These are phyloP conservation scores for Schizopygopsis pylzovi DNA, from an alignment of 2,797 vertebrate genomes.

Conservation along the genomic window DNA sequence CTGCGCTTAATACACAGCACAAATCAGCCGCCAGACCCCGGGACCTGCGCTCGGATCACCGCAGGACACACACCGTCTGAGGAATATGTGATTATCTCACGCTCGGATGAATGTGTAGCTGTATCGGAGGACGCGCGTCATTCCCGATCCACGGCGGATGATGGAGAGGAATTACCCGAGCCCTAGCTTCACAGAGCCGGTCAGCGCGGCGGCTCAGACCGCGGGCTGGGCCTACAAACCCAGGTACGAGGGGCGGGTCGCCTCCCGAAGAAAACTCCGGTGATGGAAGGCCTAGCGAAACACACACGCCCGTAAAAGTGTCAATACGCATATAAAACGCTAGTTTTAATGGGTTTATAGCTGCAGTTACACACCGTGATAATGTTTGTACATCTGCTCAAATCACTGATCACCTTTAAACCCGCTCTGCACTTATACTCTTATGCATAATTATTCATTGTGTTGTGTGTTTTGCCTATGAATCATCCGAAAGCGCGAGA, in stretches of 20 bases:
- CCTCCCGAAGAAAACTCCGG: constrained; percentile 80
- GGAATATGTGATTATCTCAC: constrained; percentile 67
- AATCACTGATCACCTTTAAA: constrained; percentile 8
- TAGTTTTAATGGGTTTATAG: background rate
- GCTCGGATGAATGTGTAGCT: constrained; percentile 74
- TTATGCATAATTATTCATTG: background rate
- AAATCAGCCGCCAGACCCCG: constrained; percentile 52
- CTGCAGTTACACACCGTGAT: background rate
- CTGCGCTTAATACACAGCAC: constrained; percentile 57
- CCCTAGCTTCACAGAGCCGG: constrained; percentile 88
- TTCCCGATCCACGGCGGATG: constrained; percentile 79
- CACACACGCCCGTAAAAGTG: constrained; percentile 30
- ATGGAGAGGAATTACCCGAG: constrained; percentile 96
- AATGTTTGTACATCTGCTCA: background rate
- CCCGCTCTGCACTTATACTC: background rate
- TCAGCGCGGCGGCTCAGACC: constrained; percentile 86
- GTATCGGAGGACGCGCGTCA: constrained; percentile 74
- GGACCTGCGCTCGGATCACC: constrained; percentile 50
- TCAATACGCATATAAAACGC: constrained; percentile 9
- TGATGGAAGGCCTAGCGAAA: constrained; percentile 82
- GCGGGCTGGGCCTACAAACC: constrained; percentile 88
- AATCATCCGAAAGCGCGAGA: background rate
- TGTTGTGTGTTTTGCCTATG: background rate
- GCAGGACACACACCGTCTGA: constrained; percentile 43
- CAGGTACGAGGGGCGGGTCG: constrained; percentile 85